A percentile compares a stretch with the other conserved stretches of the same genome.
These are phyloP conservation scores for Amiota minor DNA, from an alignment of 2,888 invertebrate species.

Conservation along the genomic window DNA sequence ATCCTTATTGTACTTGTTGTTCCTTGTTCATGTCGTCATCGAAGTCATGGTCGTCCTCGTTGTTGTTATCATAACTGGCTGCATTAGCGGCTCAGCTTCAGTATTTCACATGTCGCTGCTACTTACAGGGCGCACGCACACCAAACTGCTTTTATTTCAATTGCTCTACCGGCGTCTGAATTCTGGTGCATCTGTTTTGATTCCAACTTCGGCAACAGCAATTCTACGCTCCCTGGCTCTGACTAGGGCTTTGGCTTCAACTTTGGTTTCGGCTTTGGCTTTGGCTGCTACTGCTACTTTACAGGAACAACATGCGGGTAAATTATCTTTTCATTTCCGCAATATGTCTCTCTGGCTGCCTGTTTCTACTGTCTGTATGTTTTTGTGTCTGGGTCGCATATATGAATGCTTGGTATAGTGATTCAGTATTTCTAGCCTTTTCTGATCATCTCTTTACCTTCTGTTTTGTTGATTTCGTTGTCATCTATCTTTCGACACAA, in stretches of 20 bases:
- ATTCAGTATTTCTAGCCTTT: background rate
- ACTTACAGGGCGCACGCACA: slow-evolving; percentile 10
- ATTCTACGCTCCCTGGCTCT: no score
- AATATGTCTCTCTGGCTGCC: slow-evolving; percentile 13
- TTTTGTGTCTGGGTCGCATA: background rate
- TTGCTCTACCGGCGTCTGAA: background rate
- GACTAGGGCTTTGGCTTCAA: background rate
- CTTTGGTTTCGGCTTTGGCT: slow-evolving; percentile 23
- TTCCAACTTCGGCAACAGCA: no score
- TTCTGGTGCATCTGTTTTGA: background rate
- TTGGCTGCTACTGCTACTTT: slow-evolving; percentile 39
- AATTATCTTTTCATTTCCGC: slow-evolving; percentile 64
- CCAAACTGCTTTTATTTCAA: background rate
- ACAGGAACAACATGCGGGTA: slow-evolving; percentile 61
- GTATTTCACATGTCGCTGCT: slow-evolving; percentile 8
- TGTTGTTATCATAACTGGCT: slow-evolving; percentile 37
- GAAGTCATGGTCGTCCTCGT: background rate
- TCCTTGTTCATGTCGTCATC: no score
- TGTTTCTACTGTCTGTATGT: background rate
- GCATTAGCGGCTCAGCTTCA: slow-evolving; percentile 53
- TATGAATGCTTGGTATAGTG: background rate
- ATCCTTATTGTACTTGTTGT: no score
- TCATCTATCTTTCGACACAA: background rate
- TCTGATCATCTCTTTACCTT: slow-evolving; percentile 32
- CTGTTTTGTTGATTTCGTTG: background rate